A percentile compares a stretch with the other conserved stretches of the same genome.
These are phyloP conservation scores for Dermatophagoides farinae DNA, from an alignment of 1,140 invertebrate genomes.

Conservation along the genomic window DNA sequence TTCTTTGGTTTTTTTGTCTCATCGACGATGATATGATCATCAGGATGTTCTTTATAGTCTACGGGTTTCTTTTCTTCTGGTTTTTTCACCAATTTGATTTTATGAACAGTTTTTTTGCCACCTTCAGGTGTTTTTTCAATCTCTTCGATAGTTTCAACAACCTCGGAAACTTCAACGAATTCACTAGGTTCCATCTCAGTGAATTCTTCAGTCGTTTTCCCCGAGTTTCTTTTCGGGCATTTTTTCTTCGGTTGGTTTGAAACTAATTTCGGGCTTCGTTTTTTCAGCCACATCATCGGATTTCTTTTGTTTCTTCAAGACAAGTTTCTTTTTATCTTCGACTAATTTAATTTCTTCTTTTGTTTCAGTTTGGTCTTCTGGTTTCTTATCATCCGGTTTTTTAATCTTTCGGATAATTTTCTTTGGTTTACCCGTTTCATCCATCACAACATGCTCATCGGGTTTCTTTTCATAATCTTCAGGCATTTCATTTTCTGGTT, in stretches of 20 bases:
- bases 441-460: conserved; percentile 5
- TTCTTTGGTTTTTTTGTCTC: conserved; percentile 21
- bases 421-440: conserved; percentile 6
- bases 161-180: conserved; percentile 29
- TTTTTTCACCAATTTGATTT: no score
- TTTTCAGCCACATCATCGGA: no score
- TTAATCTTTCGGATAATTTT: neutral
- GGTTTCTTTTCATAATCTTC: neutral
- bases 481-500: neutral
- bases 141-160: conserved; percentile 21
- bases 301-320: no score
- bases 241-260: no score
- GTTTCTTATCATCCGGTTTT: neutral
- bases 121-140: conserved; percentile 24
- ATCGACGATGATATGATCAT: conserved; percentile 9
- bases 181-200: no score
- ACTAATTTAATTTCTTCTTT: conserved; percentile 5
- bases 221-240: no score
- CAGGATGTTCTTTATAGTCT: no score
- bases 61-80: no score
- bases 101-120: no score
- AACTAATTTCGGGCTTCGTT: no score
- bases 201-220: no score
- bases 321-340: no score
- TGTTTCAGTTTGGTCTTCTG: neutral